Percentiles rank a stretch among this genome's conserved stretches.
Conservation (phyloP, 2,888 invertebrate genomes). For the Acrobasis consociella region DNA sequence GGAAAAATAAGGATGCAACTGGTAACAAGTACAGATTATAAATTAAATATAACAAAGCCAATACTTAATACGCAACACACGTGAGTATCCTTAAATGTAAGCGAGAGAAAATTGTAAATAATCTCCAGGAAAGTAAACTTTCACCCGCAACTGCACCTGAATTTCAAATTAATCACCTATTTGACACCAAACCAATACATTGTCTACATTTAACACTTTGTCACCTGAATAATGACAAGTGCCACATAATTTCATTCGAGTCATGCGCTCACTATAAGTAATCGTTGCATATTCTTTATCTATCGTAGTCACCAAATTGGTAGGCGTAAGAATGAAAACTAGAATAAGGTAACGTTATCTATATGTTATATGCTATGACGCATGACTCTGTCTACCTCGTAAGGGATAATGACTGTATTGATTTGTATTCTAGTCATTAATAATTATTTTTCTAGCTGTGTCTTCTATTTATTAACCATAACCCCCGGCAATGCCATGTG, state of each 20-base stretch:
- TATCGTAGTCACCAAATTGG: no score
- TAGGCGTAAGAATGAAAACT: no score
- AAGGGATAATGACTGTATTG: no score
- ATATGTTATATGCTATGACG: no score
- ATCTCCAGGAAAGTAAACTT: conserved; percentile 21
- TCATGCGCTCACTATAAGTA: not conserved
- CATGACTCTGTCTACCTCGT: no score
- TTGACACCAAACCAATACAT: conserved; percentile 11
- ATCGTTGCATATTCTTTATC: no score
- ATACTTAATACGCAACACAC: conserved; percentile 3
- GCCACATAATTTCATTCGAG: not conserved
- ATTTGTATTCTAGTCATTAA: no score
- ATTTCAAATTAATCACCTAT: conserved; percentile 17
- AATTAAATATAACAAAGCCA: not conserved
- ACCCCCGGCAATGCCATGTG: no score
- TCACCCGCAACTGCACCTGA: conserved; percentile 14
- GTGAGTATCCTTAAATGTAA: conserved; percentile 11
- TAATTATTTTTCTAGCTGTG: no score
- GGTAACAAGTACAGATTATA: not conserved
- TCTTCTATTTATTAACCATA: no score
- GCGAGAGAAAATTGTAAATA: conserved; percentile 11
- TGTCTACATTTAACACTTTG: not conserved
- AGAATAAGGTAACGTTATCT: no score
- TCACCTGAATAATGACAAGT: not conserved
- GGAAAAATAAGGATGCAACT: no score